Evolutionary conservation across 2,113 vertebrate species (phyloP), one percentile per base, ranked within the genome.

Genomic region (Scomber colias): DNA sequence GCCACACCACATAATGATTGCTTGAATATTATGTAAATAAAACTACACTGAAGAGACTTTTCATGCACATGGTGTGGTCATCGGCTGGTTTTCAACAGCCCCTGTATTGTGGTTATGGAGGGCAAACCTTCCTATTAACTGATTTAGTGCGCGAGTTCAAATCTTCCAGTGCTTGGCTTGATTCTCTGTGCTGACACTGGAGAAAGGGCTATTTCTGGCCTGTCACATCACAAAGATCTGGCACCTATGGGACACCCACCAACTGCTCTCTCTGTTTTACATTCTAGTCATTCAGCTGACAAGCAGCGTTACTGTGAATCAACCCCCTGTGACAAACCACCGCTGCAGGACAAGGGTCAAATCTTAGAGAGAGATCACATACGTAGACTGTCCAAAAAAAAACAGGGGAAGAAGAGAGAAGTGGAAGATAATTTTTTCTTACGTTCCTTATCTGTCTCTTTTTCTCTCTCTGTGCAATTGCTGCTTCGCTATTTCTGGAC

Each of bases 201-300:
- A 82, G 81, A 65, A 80, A 79, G 56, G 27, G 79, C 73, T 88
- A 87, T 87, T 90, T 87, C 62, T 71, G 74, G 50, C 76, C 46
- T 14, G 49, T 2, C 51, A 54, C 76, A 79, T 82, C 75, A 64
- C 75, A 63, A 79, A 75, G 81, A 72, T 75, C 61, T 69, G 55
- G 60, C 83, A 77, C 74, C 79, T 76, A 17, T 17, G 63, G 77
- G 87, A 76, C 73, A 48, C 76, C 79, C 57, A 4, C 75, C 45
- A 35, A n/a, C 61, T 50, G 27, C 59, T 66, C 79, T 62, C 60
- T 74, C 63, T 62, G 6, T 80, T 83, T 74, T 15, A 65, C 13
- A 15, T 55, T 73, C 51, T 24, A 48, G 56, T 66, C 64, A 16
- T 67, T 72, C 17, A 62, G 54, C 65, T 67, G 48, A 66, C 35